A percentile compares a stretch with the other conserved stretches of the same genome.
phyloP scores from a whole-genome alignment of 2,888 invertebrate species.

The Pristionchus exspectatus region DNA sequence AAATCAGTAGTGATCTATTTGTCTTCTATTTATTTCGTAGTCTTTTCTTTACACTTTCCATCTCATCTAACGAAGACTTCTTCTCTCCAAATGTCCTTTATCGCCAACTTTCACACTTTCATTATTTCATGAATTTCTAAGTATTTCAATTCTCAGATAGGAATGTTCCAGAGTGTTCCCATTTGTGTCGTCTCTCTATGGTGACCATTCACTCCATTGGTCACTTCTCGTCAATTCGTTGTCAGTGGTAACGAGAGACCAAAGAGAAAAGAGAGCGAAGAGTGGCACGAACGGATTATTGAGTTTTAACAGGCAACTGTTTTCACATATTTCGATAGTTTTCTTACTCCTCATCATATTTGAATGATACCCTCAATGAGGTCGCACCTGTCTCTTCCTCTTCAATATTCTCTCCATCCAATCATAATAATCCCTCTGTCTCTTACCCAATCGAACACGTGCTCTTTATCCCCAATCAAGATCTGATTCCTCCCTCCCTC shows the following conservation, averaged over 20 bases:
- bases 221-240: not conserved
- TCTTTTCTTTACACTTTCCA: not conserved
- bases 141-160: not conserved
- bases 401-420: not conserved
- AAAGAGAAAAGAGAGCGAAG: not conserved
- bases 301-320: not conserved
- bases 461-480: not conserved
- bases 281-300: not conserved
- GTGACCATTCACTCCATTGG: not conserved
- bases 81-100: not conserved
- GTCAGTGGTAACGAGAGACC: conserved; percentile 18
- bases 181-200: not conserved
- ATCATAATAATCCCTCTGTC: not conserved
- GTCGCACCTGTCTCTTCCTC: not conserved
- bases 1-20: not conserved
- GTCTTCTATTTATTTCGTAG: not conserved
- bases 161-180: not conserved
- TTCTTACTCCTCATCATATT: not conserved
- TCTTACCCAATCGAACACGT: conserved; percentile 2
- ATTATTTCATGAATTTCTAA: not conserved
- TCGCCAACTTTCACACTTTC: not conserved
- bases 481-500: not conserved
- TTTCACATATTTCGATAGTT: not conserved
- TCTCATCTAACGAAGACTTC: not conserved
- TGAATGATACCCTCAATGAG: not conserved